Evolutionary conservation across 2,797 vertebrate species (phyloP), one percentile per base, ranked within the genome.

Genomic region (Gambelia wislizenii): DNA sequence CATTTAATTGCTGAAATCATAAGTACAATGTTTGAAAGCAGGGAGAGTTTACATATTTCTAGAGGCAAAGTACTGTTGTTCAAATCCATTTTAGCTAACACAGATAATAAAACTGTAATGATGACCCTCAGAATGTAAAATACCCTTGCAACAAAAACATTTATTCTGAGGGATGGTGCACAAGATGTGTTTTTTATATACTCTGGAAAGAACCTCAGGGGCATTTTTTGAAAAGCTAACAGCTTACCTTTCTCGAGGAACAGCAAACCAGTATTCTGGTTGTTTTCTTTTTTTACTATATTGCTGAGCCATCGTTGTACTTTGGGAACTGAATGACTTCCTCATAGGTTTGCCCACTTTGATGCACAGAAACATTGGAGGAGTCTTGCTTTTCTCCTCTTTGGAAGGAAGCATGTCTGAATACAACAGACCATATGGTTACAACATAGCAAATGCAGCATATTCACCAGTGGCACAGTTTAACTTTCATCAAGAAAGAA

Each of bases 351-450:
- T 99, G 75, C 99, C 99, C 89, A 99, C 98, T 97, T 98, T 99
- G 96, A 99, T 99, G 96, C 99, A 99, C 79, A 99, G 97, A 96
- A 99, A 99, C 99, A 99, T 99, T 10, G 99, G 99, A 0, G 99
- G 99, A 79, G 96, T 98, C 97, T 99, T 99, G 96, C 99, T 99
- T 96, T 98, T 99, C 95, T 99, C 98, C 95, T 99, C 98, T 54
- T 98, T 98, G 72, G 98, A 98, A 89, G 98, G 98, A 93, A 99
- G 98, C 97, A 99, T 98, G 96, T 99, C 99, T 99, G 92, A 77
- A 92, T 59, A 39, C 93, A 76, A 94, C 42, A 94, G 83, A 93
- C 0, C 0, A 85, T 1, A 52, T 56, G 39, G 83, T 90, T 42
- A 93, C 33, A 90, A 39, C 9, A 87, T 2, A 59, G 84, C 80